Evolutionary conservation across 2,888 invertebrate genomes (phyloP), one percentile per base, ranked within the genome.

Genomic region (Melinaea marsaeus): DNA sequence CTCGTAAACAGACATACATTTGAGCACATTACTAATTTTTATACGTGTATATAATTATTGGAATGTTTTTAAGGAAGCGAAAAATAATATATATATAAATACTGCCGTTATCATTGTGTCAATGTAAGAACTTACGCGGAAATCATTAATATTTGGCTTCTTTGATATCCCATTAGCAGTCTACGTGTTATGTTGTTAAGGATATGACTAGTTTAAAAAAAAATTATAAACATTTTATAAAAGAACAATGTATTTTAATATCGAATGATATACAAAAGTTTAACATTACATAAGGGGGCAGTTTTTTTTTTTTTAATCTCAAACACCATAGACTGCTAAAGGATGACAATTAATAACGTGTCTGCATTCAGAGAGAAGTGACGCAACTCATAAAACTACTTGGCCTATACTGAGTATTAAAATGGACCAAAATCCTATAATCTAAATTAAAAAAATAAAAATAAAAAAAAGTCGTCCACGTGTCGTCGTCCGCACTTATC

Each of bases 381-480:
- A n/a, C 7, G 13, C 6, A 11, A 51, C 66, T 65, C 64, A 66
- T 57, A 62, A 66, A 68, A 57, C 68, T 71, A 72, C 74, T 77
- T 72, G 73, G 74, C 72, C 74, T 72, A 70, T 67, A 68, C 70
- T 78, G 78, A 79, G 78, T 79, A 79, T 79, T 78, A 66, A 74
- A 65, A 66, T 65, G 57, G 32, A 47, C 45, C 62, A 61, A 66
- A 67, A 59, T 63, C 63, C 60, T 67, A 70, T 57, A 66, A 67
- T 68, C 62, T 69, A 64, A 34, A 67, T 66, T 59, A 61, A 63
- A 65, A 61, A 58, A 22, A 51, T 22, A 22, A 22, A 22, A 22
- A 1, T 1, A 22, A 22, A 22, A 56, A 47, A 60, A 65, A 60
- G 65, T 57, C 65, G 60, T 58, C 57, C 51, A 51, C 51, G n/a